Percentiles rank a stretch among this genome's conserved stretches.
Evolutionary conservation across 2,797 vertebrate genomes (phyloP).

Genomic region (Myotis myotis): DNA sequence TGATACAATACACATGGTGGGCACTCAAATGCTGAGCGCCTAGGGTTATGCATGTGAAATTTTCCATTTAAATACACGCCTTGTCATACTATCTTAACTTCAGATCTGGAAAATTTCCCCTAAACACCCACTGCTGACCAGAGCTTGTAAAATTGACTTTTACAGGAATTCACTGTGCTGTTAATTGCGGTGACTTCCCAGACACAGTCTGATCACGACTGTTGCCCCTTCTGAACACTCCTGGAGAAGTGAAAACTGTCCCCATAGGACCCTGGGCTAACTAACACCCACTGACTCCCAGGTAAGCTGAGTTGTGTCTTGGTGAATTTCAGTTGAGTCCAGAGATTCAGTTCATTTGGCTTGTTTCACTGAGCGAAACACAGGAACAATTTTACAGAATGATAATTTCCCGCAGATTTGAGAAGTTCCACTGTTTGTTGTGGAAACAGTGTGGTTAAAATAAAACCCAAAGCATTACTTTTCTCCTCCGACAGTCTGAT

Average conservation of each 20-base stretch:
- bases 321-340: not conserved
- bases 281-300: not conserved
- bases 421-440: slow-evolving; percentile 69
- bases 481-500: slow-evolving; percentile 61
- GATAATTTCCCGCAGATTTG: slow-evolving; percentile 44
- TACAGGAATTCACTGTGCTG: not conserved
- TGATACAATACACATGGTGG: not conserved
- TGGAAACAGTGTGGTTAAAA: slow-evolving; percentile 55
- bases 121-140: not conserved
- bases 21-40: not conserved
- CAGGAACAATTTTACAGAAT: not conserved
- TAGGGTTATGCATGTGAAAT: not conserved
- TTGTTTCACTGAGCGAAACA: not conserved
- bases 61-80: not conserved
- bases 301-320: not conserved
- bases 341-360: not conserved
- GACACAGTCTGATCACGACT: not conserved
- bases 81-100: not conserved
- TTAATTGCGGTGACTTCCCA: slow-evolving; percentile 4
- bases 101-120: not conserved
- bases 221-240: not conserved
- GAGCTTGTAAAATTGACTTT: slow-evolving; percentile 34
- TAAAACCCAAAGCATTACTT: slow-evolving; percentile 62
- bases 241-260: not conserved
- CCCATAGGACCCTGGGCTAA: not conserved